These are phyloP conservation scores for Microcebus tavaratra DNA, from an alignment of 2,113 vertebrate genomes.

Conservation along the genomic window DNA sequence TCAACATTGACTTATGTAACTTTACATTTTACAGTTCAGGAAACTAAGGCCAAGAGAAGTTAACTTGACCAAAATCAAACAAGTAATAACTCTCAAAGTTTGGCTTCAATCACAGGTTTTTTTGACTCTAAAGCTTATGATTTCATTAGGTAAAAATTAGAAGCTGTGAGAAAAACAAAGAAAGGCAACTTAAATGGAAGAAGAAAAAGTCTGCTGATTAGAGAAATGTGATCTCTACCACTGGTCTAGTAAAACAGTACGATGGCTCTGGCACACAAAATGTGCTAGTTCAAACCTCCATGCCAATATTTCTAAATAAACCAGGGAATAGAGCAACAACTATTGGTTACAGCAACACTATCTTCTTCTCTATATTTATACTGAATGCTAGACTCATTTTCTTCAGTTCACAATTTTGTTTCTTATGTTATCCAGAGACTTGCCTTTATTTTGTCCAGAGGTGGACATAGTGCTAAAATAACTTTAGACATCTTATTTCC, in stretches of 20 bases:
- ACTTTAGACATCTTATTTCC: conserved; percentile 38
- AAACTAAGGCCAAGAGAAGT: not conserved
- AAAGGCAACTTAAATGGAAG: not conserved
- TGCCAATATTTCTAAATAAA: not conserved
- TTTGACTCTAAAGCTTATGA: conserved; percentile 2
- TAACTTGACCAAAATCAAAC: not conserved
- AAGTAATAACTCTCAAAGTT: not conserved
- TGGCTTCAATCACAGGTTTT: not conserved
- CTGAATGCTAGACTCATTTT: not conserved
- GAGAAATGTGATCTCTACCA: not conserved
- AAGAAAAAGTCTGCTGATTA: not conserved
- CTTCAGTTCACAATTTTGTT: not conserved
- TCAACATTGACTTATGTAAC: not conserved
- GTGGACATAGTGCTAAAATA: conserved; percentile 31
- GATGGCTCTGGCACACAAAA: not conserved
- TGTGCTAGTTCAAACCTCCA: not conserved
- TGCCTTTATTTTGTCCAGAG: conserved; percentile 49
- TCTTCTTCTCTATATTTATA: not conserved
- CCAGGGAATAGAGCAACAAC: not conserved
- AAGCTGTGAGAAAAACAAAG: not conserved
- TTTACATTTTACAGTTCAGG: not conserved
- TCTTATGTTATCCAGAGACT: conserved; percentile 36
- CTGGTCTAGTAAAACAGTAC: not conserved
- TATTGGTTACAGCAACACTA: not conserved
- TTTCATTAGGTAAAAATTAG: not conserved